Conservation (phyloP, 2,888 invertebrate genomes). For the Chrysomela aeneicollis region DNA sequence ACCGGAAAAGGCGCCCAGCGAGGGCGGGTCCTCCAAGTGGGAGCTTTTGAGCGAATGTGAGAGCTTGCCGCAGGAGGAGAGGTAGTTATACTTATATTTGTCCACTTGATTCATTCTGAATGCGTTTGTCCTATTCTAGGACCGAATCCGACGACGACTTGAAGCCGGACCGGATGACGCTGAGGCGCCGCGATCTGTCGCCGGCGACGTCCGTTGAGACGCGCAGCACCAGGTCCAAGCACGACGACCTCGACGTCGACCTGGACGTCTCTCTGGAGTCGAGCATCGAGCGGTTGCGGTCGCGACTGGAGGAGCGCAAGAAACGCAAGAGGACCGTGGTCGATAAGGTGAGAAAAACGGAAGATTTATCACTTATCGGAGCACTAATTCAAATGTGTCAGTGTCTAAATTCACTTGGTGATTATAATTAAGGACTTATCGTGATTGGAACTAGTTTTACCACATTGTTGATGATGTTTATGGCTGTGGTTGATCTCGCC, state of each 20-base stretch:
- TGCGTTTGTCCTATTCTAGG: too few species aligned
- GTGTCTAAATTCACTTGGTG: too few species aligned
- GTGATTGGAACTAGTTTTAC: too few species aligned
- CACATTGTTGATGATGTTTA: too few species aligned
- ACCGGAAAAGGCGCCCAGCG: constrained; percentile 35
- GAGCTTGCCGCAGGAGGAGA: constrained; percentile 69
- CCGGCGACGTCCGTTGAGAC: constrained; percentile 50
- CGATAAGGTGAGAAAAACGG: constrained; percentile 10
- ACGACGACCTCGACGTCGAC: constrained; percentile 41
- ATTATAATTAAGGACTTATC: too few species aligned
- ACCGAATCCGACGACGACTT: constrained; percentile 18
- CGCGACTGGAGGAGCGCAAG: constrained; percentile 48
- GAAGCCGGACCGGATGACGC: constrained; percentile 33
- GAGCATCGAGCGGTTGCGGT: constrained; percentile 50
- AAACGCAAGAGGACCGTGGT: constrained; percentile 48
- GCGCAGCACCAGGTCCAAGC: constrained; percentile 36
- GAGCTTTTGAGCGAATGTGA: constrained; percentile 69
- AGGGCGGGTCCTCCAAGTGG: constrained; percentile 64
- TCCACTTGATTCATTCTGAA: too few species aligned
- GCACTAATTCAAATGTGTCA: too few species aligned
- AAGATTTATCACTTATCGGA: too few species aligned
- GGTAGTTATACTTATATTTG: constrained; percentile 63
- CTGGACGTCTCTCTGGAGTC: constrained; percentile 54
- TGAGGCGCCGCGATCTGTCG: constrained; percentile 42
- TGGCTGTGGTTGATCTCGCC: too few species aligned